A percentile compares a stretch with the other conserved stretches of the same genome.
Conservation (phyloP, 2,797 vertebrate genomes). For the Oryzias dopingdopingensis region DNA sequence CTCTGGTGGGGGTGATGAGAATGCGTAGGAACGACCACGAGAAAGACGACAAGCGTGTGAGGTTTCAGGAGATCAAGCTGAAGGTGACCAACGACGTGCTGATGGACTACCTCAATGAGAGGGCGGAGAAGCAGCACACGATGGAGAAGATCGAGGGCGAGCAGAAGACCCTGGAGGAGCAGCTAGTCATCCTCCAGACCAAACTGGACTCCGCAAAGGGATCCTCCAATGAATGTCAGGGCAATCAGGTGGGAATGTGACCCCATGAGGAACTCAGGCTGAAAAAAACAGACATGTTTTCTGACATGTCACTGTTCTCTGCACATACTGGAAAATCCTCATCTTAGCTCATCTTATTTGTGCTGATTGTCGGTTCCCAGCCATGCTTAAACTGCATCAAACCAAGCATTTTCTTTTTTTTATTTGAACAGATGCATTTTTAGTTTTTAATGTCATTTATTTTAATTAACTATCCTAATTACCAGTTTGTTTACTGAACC, state of each 20-base stretch:
- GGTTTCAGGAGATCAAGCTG: constrained; percentile 59
- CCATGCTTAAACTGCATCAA: too few species aligned
- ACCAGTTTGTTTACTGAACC: too few species aligned
- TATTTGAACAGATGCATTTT: constrained; percentile 21
- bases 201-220: neutral
- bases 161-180: accelerated
- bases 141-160: neutral
- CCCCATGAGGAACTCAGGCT: neutral
- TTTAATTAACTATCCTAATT: too few species aligned
- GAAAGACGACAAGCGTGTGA: neutral
- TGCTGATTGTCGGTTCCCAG: neutral
- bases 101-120: constrained; percentile 39
- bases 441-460: too few species aligned
- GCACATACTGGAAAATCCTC: constrained; percentile 4
- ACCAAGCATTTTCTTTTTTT: neutral
- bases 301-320: neutral
- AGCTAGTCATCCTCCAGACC: accelerated
- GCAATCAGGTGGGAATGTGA: constrained; percentile 22
- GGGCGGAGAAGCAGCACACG: accelerated
- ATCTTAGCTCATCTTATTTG: neutral
- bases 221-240: constrained; percentile 21
- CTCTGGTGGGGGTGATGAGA: constrained; percentile 44
- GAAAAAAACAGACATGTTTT: neutral
- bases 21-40: constrained; percentile 19
- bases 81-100: constrained; percentile 63